phyloP scores from a whole-genome alignment of 2,888 invertebrate genomes.

The Catocala sponsa region DNA sequence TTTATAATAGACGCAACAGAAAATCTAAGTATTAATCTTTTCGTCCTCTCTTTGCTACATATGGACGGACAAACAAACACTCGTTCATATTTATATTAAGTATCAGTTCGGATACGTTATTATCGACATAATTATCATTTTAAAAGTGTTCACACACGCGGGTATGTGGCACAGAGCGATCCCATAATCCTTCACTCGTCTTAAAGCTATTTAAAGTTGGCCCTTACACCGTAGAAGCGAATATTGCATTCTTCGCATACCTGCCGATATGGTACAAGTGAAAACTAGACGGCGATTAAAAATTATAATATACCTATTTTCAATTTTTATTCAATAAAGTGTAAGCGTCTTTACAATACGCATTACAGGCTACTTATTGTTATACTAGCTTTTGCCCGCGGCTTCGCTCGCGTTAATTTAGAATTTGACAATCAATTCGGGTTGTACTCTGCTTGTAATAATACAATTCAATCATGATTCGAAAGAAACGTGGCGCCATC shows the following conservation, averaged over 20 bases:
- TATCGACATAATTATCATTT: conserved; percentile 49
- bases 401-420: too few relatives aligned
- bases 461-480: too few relatives aligned
- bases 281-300: conserved; percentile 19
- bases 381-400: too few relatives aligned
- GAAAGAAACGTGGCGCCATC: too few relatives aligned
- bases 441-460: too few relatives aligned
- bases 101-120: background rate
- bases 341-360: too few relatives aligned
- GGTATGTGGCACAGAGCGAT: conserved; percentile 62
- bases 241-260: conserved; percentile 82
- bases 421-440: too few relatives aligned
- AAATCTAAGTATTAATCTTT: too few relatives aligned
- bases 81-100: background rate
- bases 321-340: too few relatives aligned
- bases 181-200: conserved; percentile 77
- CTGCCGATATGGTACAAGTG: conserved; percentile 52
- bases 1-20: too few relatives aligned
- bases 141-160: conserved; percentile 49
- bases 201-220: conserved; percentile 79
- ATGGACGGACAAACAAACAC: background rate
- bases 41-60: too few relatives aligned
- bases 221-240: conserved; percentile 82
- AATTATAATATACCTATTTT: background rate
- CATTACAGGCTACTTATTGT: too few relatives aligned